phyloP scores from a whole-genome alignment of 1,140 invertebrate genomes.

The Tribolium madens region DNA sequence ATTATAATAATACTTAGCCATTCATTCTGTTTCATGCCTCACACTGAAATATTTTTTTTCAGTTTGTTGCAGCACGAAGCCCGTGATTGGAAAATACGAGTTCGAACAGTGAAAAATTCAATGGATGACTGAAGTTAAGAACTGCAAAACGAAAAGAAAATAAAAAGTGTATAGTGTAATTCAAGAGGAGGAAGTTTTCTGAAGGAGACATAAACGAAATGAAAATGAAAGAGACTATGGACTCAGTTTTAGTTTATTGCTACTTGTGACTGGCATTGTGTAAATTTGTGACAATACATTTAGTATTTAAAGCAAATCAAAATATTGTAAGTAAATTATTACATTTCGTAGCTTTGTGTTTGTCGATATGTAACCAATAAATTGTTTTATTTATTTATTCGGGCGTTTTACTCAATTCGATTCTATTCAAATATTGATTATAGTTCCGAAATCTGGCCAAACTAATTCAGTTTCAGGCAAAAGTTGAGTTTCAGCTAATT shows the following conservation, averaged over 20 bases:
- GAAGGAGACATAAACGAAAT: slow-evolving; percentile 1
- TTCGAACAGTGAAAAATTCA: slow-evolving; percentile 6
- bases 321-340: slow-evolving; percentile 52
- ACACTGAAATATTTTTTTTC: background rate
- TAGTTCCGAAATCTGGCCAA: background rate
- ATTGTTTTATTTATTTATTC: slow-evolving; percentile 58
- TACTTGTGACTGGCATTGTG: slow-evolving; percentile 57
- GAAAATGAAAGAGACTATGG: slow-evolving; percentile 8
- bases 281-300: slow-evolving; percentile 60
- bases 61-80: slow-evolving; percentile 22
- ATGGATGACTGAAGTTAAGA: slow-evolving; percentile 6
- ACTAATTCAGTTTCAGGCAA: background rate
- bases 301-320: slow-evolving; percentile 52
- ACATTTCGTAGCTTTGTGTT: slow-evolving; percentile 50
- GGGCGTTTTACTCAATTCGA: slow-evolving; percentile 12
- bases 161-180: slow-evolving; percentile 25
- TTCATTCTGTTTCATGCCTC: background rate
- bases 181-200: background rate
- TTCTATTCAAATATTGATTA: background rate
- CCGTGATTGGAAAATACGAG: slow-evolving; percentile 16
- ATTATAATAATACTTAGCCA: no score
- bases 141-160: slow-evolving; percentile 26
- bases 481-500: background rate
- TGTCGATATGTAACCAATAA: slow-evolving; percentile 56
- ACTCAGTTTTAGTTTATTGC: slow-evolving; percentile 46